Conservation (phyloP, 2,888 invertebrate species). For the Pollenia amentaria region DNA sequence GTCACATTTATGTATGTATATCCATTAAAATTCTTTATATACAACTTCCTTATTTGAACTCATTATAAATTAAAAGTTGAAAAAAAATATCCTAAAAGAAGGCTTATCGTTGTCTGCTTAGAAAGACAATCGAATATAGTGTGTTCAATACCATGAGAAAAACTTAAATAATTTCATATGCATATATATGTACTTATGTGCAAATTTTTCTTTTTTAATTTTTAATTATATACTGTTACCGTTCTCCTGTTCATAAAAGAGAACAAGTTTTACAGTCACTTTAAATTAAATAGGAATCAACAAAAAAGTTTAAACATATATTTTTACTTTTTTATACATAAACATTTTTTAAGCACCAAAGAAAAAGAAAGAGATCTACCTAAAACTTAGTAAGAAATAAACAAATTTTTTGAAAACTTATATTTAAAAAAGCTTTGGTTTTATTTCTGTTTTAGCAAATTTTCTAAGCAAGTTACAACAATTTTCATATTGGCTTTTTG, state of each 20-base stretch:
- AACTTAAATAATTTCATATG: neutral
- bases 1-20: conserved; percentile 4
- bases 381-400: conserved; percentile 39
- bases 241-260: conserved; percentile 78
- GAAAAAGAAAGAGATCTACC: conserved; percentile 7
- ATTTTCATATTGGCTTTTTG: conserved; percentile 89
- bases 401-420: conserved; percentile 31
- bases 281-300: conserved; percentile 37
- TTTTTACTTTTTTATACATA: conserved; percentile 17
- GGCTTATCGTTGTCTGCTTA: conserved; percentile 83
- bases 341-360: conserved; percentile 12
- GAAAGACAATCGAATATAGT: conserved; percentile 84
- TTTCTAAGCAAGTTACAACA: conserved; percentile 87
- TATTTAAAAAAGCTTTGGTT: neutral
- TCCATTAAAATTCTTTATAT: conserved; percentile 26
- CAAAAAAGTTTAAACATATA: neutral
- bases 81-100: conserved; percentile 64
- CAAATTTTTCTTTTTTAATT: neutral
- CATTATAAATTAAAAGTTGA: conserved; percentile 48
- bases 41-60: conserved; percentile 54
- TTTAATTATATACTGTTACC: conserved; percentile 78
- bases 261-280: conserved; percentile 70
- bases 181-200: too few species aligned
- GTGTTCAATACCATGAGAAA: conserved; percentile 76
- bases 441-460: conserved; percentile 64